Base-by-base conservation (phyloP, 2,888 invertebrate species). In the Lottia scabra region DNA sequence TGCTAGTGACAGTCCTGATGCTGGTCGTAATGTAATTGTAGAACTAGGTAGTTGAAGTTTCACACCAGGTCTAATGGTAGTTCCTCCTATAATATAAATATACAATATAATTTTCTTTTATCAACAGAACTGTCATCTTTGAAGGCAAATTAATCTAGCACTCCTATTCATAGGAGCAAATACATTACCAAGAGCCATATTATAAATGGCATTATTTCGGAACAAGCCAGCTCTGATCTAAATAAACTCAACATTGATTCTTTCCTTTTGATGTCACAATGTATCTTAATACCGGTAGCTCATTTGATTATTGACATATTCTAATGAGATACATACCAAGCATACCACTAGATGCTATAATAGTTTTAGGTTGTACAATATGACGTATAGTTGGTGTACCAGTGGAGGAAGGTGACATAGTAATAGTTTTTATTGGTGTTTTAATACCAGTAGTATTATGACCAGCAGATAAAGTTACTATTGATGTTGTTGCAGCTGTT, bases 31-130 rank as follows among this genome's bases (percentile, higher is more conserved):
- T 12, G 83, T 82, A 30, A 87, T 80, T 16, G 79, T 78, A 30
- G 81, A 75, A 13, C 82, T 80, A 16, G 86, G 87, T 30, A 87
- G 72, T 73, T 86, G 85, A 13, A 87, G 81, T 65, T 83, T 81
- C 16, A 85, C 80, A 30, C 84, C 81, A 30, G 85, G 85, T 46
- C 84, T 73, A 1, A 83, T 75, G 69, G 77, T 65, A 19, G 77
- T 68, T 43, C 73, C 76, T 23, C 73, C 65, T 23, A 75, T 68
- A 44, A 8, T n/a, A n/a, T n/a, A n/a, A 38, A 69, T 13, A 48
- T 19, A n/a, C 38, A 56, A 48, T n/a, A n/a, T 23, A 30, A 30
- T 30, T 30, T 30, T 30, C 30, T 30, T n/a, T n/a, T n/a, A n/a
- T n/a, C n/a, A n/a, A n/a, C n/a, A n/a, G n/a, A n/a, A n/a, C n/a